phyloP scores from a whole-genome alignment of 2,797 vertebrate species.

The Eospalax fontanierii region DNA sequence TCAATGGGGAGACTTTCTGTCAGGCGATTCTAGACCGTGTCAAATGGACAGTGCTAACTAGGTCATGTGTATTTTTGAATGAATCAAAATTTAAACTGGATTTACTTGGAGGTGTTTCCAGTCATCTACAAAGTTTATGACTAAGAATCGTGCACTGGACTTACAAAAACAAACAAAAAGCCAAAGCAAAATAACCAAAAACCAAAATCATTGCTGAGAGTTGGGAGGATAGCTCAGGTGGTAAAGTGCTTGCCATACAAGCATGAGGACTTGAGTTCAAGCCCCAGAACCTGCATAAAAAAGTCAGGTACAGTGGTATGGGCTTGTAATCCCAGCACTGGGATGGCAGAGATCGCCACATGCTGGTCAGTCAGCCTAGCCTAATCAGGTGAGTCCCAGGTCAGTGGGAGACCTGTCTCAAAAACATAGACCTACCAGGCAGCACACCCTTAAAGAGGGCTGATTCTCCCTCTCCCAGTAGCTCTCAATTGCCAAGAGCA shows the following conservation, averaged over 20 bases:
- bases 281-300: neutral
- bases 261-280: neutral
- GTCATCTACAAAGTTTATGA: neutral
- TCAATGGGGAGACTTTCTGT: neutral
- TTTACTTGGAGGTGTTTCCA: neutral
- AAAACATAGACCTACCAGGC: neutral
- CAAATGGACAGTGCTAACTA: neutral
- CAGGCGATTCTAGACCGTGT: neutral
- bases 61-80: neutral
- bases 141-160: neutral
- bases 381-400: neutral
- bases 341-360: neutral
- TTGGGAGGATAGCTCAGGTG: neutral
- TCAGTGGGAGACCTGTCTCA: neutral
- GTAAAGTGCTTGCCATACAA: neutral
- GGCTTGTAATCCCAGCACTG: neutral
- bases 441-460: too few relatives aligned
- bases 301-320: neutral
- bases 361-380: neutral
- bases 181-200: too few relatives aligned
- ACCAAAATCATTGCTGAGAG: too few relatives aligned
- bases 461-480: too few relatives aligned
- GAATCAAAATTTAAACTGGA: slow-evolving; percentile 42
- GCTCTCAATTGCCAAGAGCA: too few relatives aligned
- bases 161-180: neutral